Evolutionary conservation across 2,888 invertebrate species (phyloP), one percentile per base, ranked within the genome.

Genomic region (Troglohyphantes excavatus): DNA sequence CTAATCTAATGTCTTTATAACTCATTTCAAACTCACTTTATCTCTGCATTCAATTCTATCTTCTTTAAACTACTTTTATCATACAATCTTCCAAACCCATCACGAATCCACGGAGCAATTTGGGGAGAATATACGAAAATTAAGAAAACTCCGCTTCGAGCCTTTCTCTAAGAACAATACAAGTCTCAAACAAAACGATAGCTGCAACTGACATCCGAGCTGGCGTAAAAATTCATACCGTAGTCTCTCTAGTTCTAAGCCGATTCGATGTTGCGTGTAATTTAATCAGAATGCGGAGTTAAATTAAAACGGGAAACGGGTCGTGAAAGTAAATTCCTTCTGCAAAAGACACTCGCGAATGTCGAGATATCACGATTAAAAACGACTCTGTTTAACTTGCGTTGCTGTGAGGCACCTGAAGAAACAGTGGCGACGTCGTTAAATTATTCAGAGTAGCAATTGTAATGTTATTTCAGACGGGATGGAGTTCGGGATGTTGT

Each of bases 221-320:
- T 68, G 46, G 68, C 67, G 79, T 68, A 81, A 81, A 79, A 81
- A 53, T 81, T 67, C 68, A 27, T 53, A 26, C 43, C 79, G 43
- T 43, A 81, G 65, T 65, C 33, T 29, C 61, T 75, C 61, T 11
- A 53, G 26, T 6, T 29, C 68, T 13, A 27, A 17, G 46, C 29
- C 43, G 61, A 61, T 83, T 73, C 61, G 73, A 83, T 86, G 85
- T 53, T 26, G 78, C 76, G 39, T 76, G 61, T 78, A 86, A 86
- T 86, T 86, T 86, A 86, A 86, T 86, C 78, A 86, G 68, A 33
- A 86, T 39, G 21, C 76, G 33, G 26, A 19, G 33, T 68, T 68
- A 78, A 86, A 86, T 76, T 78, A 86, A 86, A 78, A 70, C 39
- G 73, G 21, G 63, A 70, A 82, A 53, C 39, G 33, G 59, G 21